Evolutionary conservation across 2,797 vertebrate genomes (phyloP), one percentile per base, ranked within the genome.

Genomic region (Strix occidentalis): DNA sequence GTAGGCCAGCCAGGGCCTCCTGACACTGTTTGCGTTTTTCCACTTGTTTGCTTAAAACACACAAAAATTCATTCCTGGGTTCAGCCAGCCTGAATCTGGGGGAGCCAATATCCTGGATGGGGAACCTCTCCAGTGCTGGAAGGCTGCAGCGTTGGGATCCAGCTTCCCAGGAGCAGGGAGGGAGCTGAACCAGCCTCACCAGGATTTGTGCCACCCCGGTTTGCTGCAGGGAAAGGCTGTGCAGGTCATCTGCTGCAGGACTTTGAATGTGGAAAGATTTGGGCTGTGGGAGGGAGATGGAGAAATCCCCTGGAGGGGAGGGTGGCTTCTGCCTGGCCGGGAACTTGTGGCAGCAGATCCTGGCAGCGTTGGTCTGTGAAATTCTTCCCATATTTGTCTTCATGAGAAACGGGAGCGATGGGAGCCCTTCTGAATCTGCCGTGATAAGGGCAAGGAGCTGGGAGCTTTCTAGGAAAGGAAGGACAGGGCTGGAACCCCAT

Each of bases 401-500:
- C 20, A 15, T 37, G 43, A 75, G 71, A 72, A 94, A 83, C 56
- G 2, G 6, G 35, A 80, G 39, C 1, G 10, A 39, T 3, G 0
- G 14, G 43, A 87, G 64, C 54, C 43, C 54, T 74, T 48, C 61
- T 91, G 89, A 71, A 35, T 2, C n/a, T 2, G 18, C 35, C 0
- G 2, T 9, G 94, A 93, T 95, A 95, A 82, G 71, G 57, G n/a
- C 0, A 1, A 80, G 54, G 41, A 87, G 58, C 63, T 0, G 1
- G 35, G n/a, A 83, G 72, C 72, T 95, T 94, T 95, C 87, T 87
- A 87, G 84, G 88, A 93, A 97, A 93, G 12, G 48, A 72, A 28
- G 45, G 23, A 64, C 1, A 3, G 45, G n/a, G 46, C 60, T 58
- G 35, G 72, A 83, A 13, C 58, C 54, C 70, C 68, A 65, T n/a